Evolutionary conservation across 23 tunicate species (phyloP), one percentile per base, ranked within the genome.

Genomic region (Styela plicata): DNA sequence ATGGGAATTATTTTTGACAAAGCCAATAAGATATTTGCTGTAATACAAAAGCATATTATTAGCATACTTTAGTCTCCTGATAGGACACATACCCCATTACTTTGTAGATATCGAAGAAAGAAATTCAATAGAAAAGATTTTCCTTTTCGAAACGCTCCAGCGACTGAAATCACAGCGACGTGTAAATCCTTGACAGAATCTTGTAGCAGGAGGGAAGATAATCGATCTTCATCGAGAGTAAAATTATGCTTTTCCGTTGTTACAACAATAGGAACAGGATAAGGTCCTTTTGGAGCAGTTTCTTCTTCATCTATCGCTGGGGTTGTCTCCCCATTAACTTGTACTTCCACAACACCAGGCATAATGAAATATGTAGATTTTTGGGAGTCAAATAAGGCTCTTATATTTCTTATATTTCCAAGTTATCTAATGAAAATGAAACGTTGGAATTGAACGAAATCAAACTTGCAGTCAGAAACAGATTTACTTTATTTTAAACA

Each of bases 81-180:
- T n/a, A n/a, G n/a, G n/a, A n/a, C n/a, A 44, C 13, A 5, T 44
- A 76, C 81, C 64, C 34, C 82, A 34, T 70, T 70, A 78, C 80
- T 79, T 57, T 37, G 36, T 69, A 95, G 85, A 75, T 90, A 95
- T 63, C 96, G 77, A 44, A 95, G 69, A 33, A 95, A 74, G 68
- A 89, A 90, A 53, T 95, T 95, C n/a, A 95, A 83, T 20, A 95
- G 69, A 69, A 95, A 95, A 2, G 99, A 95, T 80, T 95, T 95
- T 75, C 99, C 99, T 79, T 90, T 95, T 2, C 99, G 84, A 79
- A 95, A 95, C 10, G 99, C 99, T 33, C 99, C 99, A 28, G 96
- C 95, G 3, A 95, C 96, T 27, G 99, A 95, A 16, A 95, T 90
- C 25, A 95, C 99, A 61, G 80, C 91, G 23, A 90, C 92, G 29